Base-by-base conservation (phyloP, 1,140 invertebrate genomes). In the Ptiloglossa arizonensis region DNA sequence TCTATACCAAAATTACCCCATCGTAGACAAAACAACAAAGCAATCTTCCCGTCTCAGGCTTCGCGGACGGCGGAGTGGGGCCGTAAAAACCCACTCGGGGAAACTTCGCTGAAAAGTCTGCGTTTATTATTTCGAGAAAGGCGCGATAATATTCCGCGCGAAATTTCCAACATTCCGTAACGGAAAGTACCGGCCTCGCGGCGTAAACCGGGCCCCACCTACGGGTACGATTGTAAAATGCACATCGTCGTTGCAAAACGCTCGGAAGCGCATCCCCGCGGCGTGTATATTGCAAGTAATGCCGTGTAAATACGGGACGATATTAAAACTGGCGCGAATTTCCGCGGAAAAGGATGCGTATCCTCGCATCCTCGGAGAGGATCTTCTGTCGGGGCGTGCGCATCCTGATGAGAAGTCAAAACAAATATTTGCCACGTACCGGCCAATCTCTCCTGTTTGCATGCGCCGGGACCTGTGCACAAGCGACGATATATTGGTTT, bases 281-380 rank as follows among this genome's bases (percentile, higher is more conserved):
- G 27, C 29, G 17, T 54, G 41, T 57, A 73, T 78, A 84, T 83
- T 79, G 82, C 79, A 75, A 77, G 52, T 81, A 87, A 80, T 83
- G 80, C 74, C 76, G 79, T 81, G 81, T 85, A 87, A 86, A 87
- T 83, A 82, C 76, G 62, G 70, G 64, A 84, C 79, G 78, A 88
- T 89, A 89, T 89, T 89, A 87, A 88, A 88, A 87, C 82, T 87
- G 80, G 85, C 64, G 80, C 57, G 78, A 87, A 87, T 87, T 81
- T 77, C 67, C 62, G 54, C 27, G 46, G 68, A 68, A 41, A 62
- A 35, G 38, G 57, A 71, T n/a, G 24, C 22, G n/a, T 19, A 32
- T 32, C 27, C 24, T 56, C 6, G 29, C 24, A n/a, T n/a, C n/a
- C n/a, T n/a, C 13, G 35, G 22, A 27, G 24, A 46, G 60, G 35